phyloP scores from a whole-genome alignment of 2,113 vertebrate genomes.

The Rousettus leschenaultii region DNA sequence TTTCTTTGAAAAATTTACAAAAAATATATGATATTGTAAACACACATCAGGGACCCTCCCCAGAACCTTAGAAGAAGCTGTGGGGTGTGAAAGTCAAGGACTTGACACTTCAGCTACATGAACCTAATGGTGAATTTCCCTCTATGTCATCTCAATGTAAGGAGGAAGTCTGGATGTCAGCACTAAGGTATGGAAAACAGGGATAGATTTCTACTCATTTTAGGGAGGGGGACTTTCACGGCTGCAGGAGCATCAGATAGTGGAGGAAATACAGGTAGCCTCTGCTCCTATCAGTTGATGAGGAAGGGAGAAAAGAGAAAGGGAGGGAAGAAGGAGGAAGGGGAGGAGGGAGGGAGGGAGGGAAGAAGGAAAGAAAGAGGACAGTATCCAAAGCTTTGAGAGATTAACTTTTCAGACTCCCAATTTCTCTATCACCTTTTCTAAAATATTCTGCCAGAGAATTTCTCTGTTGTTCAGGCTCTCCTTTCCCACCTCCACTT shows the following conservation, averaged over 20 bases:
- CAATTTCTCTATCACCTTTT: background rate
- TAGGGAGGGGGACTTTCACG: background rate
- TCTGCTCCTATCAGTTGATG: background rate
- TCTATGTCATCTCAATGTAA: background rate
- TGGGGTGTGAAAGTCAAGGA: background rate
- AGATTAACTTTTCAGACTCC: background rate
- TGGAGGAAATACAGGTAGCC: background rate
- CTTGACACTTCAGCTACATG: background rate
- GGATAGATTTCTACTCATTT: background rate
- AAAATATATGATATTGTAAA: background rate
- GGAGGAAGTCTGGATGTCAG: background rate
- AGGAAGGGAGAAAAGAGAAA: background rate
- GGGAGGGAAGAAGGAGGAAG: too few relatives aligned
- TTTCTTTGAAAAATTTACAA: background rate
- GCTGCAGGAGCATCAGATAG: background rate
- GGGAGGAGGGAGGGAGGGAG: too few relatives aligned
- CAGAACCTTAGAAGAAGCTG: background rate
- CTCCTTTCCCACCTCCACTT: background rate
- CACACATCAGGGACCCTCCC: background rate
- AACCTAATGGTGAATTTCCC: background rate
- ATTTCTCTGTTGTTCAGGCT: background rate
- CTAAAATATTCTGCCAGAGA: background rate
- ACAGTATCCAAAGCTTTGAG: background rate
- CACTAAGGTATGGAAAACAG: background rate
- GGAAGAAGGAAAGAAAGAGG: too few relatives aligned